phyloP scores from a whole-genome alignment of 2,797 vertebrate species.

The Lophius americanus region DNA sequence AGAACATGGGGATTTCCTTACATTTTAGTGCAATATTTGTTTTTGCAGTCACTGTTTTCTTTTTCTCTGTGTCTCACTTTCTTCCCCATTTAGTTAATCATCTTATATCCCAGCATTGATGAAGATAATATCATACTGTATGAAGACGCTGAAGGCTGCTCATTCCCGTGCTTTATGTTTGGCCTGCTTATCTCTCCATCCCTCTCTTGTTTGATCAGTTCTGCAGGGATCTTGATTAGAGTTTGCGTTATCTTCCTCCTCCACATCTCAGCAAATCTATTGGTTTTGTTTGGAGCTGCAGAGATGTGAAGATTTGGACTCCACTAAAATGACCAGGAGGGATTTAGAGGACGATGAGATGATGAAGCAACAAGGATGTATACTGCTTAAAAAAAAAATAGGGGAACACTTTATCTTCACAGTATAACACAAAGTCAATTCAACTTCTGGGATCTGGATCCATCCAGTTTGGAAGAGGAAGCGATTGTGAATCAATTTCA shows the following conservation, averaged over 20 bases:
- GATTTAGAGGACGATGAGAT: conserved; percentile 1
- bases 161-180: neutral
- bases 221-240: conserved; percentile 41
- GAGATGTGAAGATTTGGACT: conserved; percentile 38
- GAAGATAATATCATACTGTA: neutral
- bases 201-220: conserved; percentile 15
- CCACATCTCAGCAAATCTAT: conserved; percentile 44
- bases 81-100: no score
- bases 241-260: conserved; percentile 29
- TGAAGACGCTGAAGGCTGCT: neutral
- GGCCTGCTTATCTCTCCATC: conserved; percentile 9
- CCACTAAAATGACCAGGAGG: neutral
- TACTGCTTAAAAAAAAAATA: no score
- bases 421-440: no score
- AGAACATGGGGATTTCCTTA: neutral
- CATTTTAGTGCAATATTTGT: neutral
- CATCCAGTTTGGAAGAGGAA: no score
- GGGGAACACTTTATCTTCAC: no score
- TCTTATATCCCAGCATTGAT: no score
- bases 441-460: no score
- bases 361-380: neutral
- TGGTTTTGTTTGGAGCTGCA: conserved; percentile 36
- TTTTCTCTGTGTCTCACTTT: no score
- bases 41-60: neutral
- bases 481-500: no score